Base-by-base conservation (phyloP, 2,888 invertebrate genomes). In the Melinaea marsaeus region DNA sequence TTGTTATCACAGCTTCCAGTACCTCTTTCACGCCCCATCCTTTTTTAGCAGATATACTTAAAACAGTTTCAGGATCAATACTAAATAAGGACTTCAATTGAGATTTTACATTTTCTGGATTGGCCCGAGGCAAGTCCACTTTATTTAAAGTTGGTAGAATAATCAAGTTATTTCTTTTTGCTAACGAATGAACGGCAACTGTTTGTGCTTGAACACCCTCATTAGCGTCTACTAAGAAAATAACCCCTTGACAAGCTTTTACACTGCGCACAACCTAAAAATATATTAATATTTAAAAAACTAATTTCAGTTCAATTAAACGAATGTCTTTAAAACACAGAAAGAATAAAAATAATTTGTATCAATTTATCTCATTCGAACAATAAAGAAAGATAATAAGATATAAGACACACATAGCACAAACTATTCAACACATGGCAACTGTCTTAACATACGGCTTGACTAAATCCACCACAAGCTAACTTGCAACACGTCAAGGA, bases 191-290 rank as follows among this genome's bases (percentile, higher is more conserved):
- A 77, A 99, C 99, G 13, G 99, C 98, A 2, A 99, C 97, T 0
- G 99, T 99, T 87, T 99, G 99, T 0, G 99, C 99, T 90, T 99
- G 98, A 2, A 98, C 95, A 7, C 96, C 96, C 91, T 98, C 97
- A 86, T 98, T 98, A 1, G 99, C 98, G 90, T 99, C 99, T 0
- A 99, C 97, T 59, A 99, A 86, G 62, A 99, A 90, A 69, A 99
- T 93, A 0, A 98, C 99, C 9, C 99, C 99, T 91, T 99, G 97
- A 79, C 98, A 99, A 57, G 98, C 97, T 65, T 95, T 93, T 62
- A 99, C 91, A 58, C 98, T 98, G 62, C 99, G 92, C 1, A 96
- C 94, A 69, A 95, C 94, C 94, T 94, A 71, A 56, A 77, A 72
- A 56, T 46, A 59, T 13, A 47, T 42, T 9, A 42, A 48, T 48